Base-by-base conservation (phyloP, 1,140 invertebrate genomes). In the Ceratosolen fusciceps region DNA sequence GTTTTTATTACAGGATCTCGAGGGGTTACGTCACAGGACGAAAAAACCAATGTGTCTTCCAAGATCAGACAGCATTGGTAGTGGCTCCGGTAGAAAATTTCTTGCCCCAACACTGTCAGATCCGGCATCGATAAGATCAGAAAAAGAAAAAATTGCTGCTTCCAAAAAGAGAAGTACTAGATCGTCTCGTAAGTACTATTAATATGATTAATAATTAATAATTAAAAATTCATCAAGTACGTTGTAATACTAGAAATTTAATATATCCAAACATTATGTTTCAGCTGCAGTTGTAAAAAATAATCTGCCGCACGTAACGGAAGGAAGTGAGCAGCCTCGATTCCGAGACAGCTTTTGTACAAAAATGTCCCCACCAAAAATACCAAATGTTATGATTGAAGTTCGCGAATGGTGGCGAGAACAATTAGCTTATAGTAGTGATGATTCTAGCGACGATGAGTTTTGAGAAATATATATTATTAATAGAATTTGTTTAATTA, bases 71-170 rank as follows among this genome's bases (percentile, higher is more conserved):
- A 96, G 95, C 79, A 95, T 96, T 54, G 95, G 95, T 47, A 96
- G 95, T 86, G 91, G 90, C 77, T 93, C 94, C 3, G 95, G 95
- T 0, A 92, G 96, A 77, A 97, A 97, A 85, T 97, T 95, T 89
- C 89, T 98, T 77, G 96, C 96, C 21, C 96, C 97, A 31, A 96
- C 96, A 0, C 88, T 97, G 58, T 97, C 96, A 60, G 96, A 97
- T 91, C 95, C 95, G 31, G 89, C 88, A 7, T 94, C 95, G 70
- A 92, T 94, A 31, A 90, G 95, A 54, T 91, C 93, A 14, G 95
- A 95, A 71, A 97, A 97, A 87, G 94, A 94, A 82, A 91, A 93
- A 79, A 90, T 92, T 31, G 82, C 85, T 52, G 91, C 90, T 67
- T 87, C 92, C 0, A 94, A 94, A 81, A 94, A 94, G 82, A 91